These are phyloP conservation scores for Eilema griseolum DNA, from an alignment of 2,888 invertebrate species.

Conservation along the genomic window DNA sequence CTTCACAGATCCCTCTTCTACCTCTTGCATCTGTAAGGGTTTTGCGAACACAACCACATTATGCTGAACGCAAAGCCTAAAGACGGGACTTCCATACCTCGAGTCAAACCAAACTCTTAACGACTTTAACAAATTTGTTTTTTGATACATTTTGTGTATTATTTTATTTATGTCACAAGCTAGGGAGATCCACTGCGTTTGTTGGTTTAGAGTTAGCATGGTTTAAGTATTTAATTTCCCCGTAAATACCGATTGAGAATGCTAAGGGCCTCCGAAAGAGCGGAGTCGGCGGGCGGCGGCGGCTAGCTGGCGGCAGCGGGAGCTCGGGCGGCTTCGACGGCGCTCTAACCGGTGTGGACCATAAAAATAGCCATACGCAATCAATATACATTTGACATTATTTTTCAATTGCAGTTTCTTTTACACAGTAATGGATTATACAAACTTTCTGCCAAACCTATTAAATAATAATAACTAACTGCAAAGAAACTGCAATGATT, in stretches of 20 bases:
- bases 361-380: slow-evolving; percentile 87
- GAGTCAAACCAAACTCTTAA: slow-evolving; percentile 81
- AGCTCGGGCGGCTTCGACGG: slow-evolving; percentile 74
- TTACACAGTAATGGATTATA: slow-evolving; percentile 51
- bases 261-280: slow-evolving; percentile 85
- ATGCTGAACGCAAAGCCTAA: slow-evolving; percentile 84
- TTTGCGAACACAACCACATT: slow-evolving; percentile 87
- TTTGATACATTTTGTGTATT: slow-evolving; percentile 50
- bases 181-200: slow-evolving; percentile 70
- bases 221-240: slow-evolving; percentile 85
- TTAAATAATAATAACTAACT: slow-evolving; percentile 42
- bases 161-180: slow-evolving; percentile 50
- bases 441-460: slow-evolving; percentile 26
- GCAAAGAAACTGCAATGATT: slow-evolving; percentile 86
- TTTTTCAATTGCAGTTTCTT: slow-evolving; percentile 85
- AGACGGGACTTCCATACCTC: slow-evolving; percentile 77
- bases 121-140: slow-evolving; percentile 65
- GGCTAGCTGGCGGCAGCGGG: slow-evolving; percentile 74
- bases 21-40: slow-evolving; percentile 84
- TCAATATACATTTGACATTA: slow-evolving; percentile 83
- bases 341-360: slow-evolving; percentile 85
- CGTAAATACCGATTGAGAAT: slow-evolving; percentile 86
- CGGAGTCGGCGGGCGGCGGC: slow-evolving; percentile 75
- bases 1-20: slow-evolving; percentile 71
- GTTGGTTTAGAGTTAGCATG: slow-evolving; percentile 78